Percentiles rank a stretch among this genome's conserved stretches.
Evolutionary conservation across 2,797 vertebrate genomes (phyloP).

Genomic region (Muscicapa comitata): DNA sequence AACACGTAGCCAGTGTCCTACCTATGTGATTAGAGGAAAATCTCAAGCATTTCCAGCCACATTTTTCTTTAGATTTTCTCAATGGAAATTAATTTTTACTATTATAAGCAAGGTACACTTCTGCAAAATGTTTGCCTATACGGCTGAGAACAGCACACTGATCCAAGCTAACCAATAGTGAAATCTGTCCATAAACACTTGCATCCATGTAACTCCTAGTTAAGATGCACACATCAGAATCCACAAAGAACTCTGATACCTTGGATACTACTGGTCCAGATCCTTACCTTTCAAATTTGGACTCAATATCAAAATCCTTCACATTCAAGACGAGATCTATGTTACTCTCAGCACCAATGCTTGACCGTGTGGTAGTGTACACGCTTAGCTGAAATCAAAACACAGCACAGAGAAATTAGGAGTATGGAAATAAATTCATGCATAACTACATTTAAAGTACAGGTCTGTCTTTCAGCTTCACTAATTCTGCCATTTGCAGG

Average conservation of each 20-base stretch:
- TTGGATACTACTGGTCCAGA: accelerated
- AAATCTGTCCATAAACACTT: background rate
- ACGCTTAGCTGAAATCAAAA: constrained; percentile 85
- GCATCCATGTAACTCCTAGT: accelerated
- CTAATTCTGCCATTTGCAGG: no score
- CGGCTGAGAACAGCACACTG: accelerated
- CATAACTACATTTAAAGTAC: accelerated
- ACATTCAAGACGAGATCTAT: constrained; percentile 85
- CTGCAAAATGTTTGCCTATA: background rate
- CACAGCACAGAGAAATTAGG: background rate
- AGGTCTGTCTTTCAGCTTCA: background rate
- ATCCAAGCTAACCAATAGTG: background rate
- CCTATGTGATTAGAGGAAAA: background rate
- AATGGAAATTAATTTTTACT: background rate
- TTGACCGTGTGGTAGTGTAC: constrained; percentile 86
- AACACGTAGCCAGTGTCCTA: accelerated
- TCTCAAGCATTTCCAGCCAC: background rate
- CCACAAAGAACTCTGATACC: background rate
- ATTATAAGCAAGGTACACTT: background rate
- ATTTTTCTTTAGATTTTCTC: background rate
- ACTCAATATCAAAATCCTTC: constrained; percentile 87
- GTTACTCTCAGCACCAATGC: constrained; percentile 82
- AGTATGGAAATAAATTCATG: background rate
- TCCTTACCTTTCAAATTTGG: constrained; percentile 86
- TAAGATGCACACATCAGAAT: background rate